Base-by-base conservation (phyloP, 2,113 vertebrate species). In the Rhadina sibilatrix region DNA sequence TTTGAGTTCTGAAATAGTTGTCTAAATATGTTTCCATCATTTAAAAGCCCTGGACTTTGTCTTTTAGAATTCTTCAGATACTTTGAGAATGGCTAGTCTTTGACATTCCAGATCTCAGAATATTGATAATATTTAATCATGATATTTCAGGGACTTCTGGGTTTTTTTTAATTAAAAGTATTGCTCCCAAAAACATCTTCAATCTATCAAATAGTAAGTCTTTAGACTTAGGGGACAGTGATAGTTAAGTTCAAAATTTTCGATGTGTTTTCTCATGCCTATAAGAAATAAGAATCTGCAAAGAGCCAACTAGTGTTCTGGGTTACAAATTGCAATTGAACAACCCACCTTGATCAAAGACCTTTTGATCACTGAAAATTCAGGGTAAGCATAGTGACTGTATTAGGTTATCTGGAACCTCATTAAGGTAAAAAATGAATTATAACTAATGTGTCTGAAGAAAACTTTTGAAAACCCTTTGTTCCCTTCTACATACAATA, bases 281-380 rank as follows among this genome's bases (percentile, higher is more conserved):
- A 15, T 52, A 19, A 76, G 37, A 20, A 82, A 56, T 38, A 82
- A 44, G 17, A 84, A 82, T 37, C 33, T 87, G 11, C 16, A 68
- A 79, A 89, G 38, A 74, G 57, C 3, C 2, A 89, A 21, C 9
- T 1, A 0, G 5, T 63, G 8, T 53, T 87, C 53, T 78, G 74
- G 25, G 52, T 84, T 93, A 87, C 70, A 61, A 94, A 68, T 53
- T 78, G 6, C 10, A 89, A 21, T 44, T 68, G 33, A 93, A 82
- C 16, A 78, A 56, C 13, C 1, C 0, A 19, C 2, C 27, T 71
- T 87, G 49, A 94, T 83, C 65, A 85, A 87, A 87, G 56, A 79
- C 24, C 56, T 85, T 93, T 89, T 94, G 76, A 91, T 94, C 80
- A 83, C 38, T 83, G 68, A 77, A 94, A 96, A 71, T 79, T 94